Conservation (phyloP, 2,797 vertebrate species). For the Avahi laniger region DNA sequence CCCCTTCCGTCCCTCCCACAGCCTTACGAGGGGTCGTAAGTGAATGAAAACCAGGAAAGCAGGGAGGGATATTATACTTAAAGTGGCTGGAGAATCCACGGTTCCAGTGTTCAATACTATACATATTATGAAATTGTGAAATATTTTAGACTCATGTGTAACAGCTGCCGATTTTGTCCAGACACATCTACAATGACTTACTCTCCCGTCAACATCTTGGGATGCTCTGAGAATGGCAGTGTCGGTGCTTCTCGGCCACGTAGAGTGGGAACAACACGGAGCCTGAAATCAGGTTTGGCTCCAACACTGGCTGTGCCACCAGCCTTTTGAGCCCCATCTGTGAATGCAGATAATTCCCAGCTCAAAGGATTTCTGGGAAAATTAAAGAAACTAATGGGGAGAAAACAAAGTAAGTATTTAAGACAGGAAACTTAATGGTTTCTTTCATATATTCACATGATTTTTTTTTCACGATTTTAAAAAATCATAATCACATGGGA, state of each 20-base stretch:
- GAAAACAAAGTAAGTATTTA: not conserved
- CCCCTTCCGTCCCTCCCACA: not conserved
- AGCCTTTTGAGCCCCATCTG: not conserved
- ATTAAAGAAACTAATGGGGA: not conserved
- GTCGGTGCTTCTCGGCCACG: not conserved
- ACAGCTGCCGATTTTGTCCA: not conserved
- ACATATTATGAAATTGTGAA: not conserved
- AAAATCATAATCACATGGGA: not conserved
- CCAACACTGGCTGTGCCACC: not conserved
- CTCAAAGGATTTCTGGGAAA: not conserved
- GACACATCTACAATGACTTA: not conserved
- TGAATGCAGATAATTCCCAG: not conserved
- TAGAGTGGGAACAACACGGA: not conserved
- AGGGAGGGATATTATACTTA: not conserved
- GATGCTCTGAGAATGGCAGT: not conserved
- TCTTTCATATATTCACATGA: not conserved
- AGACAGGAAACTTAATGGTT: not conserved
- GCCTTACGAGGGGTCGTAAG: conserved; percentile 8
- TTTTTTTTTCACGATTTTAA: not conserved
- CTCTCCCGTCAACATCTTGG: not conserved
- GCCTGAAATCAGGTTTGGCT: not conserved
- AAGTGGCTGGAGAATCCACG: conserved; percentile 28
- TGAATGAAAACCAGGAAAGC: conserved; percentile 49
- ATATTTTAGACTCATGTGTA: not conserved
- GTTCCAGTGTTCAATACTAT: not conserved